Base-by-base conservation (phyloP, 2,797 vertebrate species). In the Siniperca obscura region DNA sequence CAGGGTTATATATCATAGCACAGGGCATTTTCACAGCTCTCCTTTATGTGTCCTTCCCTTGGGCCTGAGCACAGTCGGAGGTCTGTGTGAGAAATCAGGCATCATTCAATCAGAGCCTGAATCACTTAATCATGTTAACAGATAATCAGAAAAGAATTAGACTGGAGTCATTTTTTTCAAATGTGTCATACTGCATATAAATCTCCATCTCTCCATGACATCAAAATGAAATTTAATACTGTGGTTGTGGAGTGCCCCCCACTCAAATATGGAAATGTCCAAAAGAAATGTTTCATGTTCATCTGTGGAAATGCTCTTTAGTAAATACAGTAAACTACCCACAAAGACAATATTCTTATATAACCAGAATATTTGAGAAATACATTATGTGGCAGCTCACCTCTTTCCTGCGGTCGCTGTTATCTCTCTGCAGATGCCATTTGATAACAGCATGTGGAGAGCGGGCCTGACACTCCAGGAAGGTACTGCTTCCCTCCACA, bases 401-500 rank as follows among this genome's bases (percentile, higher is more conserved):
- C 97, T 99, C 98, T 90, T 97, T 98, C 91, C 96, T 96, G 65
- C 98, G 96, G 90, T 99, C 98, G 5, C 96, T 97, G 94, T 97
- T 96, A 85, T 98, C 97, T 92, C 97, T 96, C 94, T 99, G 98
- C 70, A 98, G 95, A 74, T 99, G 96, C 98, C 98, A 99, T 86
- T 98, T 99, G 83, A 99, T 56, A 2, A 96, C 89, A 52, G 98
- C 98, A 9, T 99, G 98, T 1, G 98, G 98, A 0, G 98, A 99
- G 87, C 97, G 97, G 70, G 98, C 97, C 93, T 98, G 98, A 92
- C 98, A 99, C 90, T 99, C 98, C 59, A 99, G 95, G 93, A 99
- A 99, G 77, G 97, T 97, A 0, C 97, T 97, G 80, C 98, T 99
- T 83, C 98, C 98, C 57, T 98, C 98, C 89, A 99, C 98, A 0